phyloP scores from a whole-genome alignment of 2,797 vertebrate genomes.

The Philypnodon macrostomus region DNA sequence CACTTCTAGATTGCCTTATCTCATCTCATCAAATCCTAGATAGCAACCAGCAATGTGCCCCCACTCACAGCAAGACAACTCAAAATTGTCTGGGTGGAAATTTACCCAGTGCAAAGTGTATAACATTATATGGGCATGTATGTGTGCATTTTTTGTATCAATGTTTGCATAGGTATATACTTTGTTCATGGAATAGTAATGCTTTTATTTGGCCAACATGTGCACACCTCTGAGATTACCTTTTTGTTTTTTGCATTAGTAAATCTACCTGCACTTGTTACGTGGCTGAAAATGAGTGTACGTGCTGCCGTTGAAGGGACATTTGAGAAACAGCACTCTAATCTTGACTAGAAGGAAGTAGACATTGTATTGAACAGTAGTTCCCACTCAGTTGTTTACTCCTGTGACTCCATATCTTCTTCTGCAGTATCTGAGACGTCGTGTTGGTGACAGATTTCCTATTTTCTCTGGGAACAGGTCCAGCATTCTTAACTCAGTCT shows the following conservation, averaged over 20 bases:
- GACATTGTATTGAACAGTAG: conserved; percentile 34
- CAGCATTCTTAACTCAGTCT: conserved; percentile 41
- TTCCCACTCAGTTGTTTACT: conserved; percentile 49
- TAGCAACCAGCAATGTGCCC: conserved; percentile 32
- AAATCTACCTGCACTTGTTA: background rate
- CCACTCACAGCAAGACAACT: conserved; percentile 67
- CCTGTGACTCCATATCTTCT: conserved; percentile 25
- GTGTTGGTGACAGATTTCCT: conserved; percentile 67
- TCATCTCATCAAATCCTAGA: conserved; percentile 19
- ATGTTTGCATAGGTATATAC: conserved; percentile 15
- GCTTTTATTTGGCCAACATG: conserved; percentile 20
- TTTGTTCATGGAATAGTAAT: conserved; percentile 45
- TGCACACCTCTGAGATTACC: background rate
- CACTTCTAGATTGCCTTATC: conserved; percentile 12
- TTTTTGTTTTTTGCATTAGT: background rate
- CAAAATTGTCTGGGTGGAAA: conserved; percentile 77
- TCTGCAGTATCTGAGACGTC: conserved; percentile 49
- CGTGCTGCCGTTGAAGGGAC: conserved; percentile 3
- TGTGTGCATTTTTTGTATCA: conserved; percentile 18
- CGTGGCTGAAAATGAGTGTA: too few relatives aligned
- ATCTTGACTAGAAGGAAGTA: conserved; percentile 33
- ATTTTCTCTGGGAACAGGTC: conserved; percentile 54
- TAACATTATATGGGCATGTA: conserved; percentile 29
- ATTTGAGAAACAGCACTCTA: conserved; percentile 26
- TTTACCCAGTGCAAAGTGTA: conserved; percentile 61